Evolutionary conservation across 2,797 vertebrate species (phyloP), one percentile per base, ranked within the genome.

Genomic region (Silurus lanzhouensis): DNA sequence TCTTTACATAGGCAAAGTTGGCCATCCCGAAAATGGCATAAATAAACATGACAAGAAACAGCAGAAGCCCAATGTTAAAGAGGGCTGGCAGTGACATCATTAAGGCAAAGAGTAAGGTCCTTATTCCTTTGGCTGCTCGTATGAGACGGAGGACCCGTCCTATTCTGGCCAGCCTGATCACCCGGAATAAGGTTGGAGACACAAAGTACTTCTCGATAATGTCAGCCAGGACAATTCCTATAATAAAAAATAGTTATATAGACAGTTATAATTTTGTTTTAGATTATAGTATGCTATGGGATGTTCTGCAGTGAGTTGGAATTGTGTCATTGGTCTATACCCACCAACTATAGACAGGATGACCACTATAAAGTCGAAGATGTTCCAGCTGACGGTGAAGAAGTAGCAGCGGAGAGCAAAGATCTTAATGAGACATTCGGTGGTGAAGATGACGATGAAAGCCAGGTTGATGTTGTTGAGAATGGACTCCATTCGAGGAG

Each of bases 131-230:
- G 94, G 98, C 98, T 92, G 97, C 98, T 75, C 97, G 96, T 89
- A 99, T 99, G 46, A 99, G 96, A 92, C 98, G 93, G 61, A 99
- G 97, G 84, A 99, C 96, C 80, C 98, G 96, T 90, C 98, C 98
- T 13, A 99, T 99, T 55, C 98, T 97, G 60, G 98, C 98, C 92
- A 99, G 94, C 91, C 98, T 96, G 93, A 99, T 99, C 92, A 99
- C 98, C 74, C 98, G 96, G 94, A 99, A 99, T 85, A 99, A 95
- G 0, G 98, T 99, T 0, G 98, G 98, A 71, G 98, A 99, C 58
- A 99, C 98, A 94, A 99, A 99, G 88, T 99, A 99, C 89, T 99
- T 98, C 93, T 99, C 97, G 88, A 99, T 99, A 93, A 99, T 97
- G 92, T 99, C 98, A 19, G 98, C 98, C 83, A 99, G 96, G 89